Evolutionary conservation across 2,113 vertebrate genomes (phyloP), one percentile per base, ranked within the genome.

Genomic region (Passer domesticus): DNA sequence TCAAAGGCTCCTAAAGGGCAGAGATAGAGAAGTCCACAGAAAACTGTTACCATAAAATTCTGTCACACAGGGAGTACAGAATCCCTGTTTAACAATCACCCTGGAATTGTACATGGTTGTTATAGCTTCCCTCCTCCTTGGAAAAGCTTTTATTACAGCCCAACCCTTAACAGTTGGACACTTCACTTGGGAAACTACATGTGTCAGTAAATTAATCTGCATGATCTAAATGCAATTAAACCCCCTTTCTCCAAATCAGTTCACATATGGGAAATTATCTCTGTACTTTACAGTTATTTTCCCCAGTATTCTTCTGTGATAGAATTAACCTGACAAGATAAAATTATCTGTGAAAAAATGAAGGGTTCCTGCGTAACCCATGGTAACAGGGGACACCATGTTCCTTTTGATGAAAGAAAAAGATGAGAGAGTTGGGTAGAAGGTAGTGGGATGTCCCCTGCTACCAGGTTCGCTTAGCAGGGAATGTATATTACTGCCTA

Each of bases 201-300:
- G 83, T 89, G 66, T 82, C 89, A 79, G 63, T 91, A 95, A 92
- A 92, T 76, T 91, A 89, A 87, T 91, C 84, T 85, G 78, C 91
- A 78, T 1, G 3, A 79, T 62, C 62, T 89, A 94, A 89, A 91
- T 39, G 70, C 31, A 89, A 79, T 75, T 55, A 89, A 84, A 72
- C 33, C 1, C 13, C 9, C 66, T 53, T 92, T 76, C 63, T 92
- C 49, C 67, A 87, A 84, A 83, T 52, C 37, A 94, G 53, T 87
- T 90, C 70, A 89, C 44, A 58, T 62, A 74, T 35, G 63, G 74
- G 81, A 94, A 87, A 94, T 46, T 10, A 84, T 73, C 67, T 95
- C 58, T 73, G 46, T n/a, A 85, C 44, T 89, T 91, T 28, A 69
- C 67, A 86, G 43, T 56, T 94, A 52, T 83, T 85, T 91, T 35